Percentiles rank a stretch among this genome's conserved stretches.
These are phyloP conservation scores for Cuniculus paca DNA, from an alignment of 2,797 vertebrate genomes.

Conservation along the genomic window DNA sequence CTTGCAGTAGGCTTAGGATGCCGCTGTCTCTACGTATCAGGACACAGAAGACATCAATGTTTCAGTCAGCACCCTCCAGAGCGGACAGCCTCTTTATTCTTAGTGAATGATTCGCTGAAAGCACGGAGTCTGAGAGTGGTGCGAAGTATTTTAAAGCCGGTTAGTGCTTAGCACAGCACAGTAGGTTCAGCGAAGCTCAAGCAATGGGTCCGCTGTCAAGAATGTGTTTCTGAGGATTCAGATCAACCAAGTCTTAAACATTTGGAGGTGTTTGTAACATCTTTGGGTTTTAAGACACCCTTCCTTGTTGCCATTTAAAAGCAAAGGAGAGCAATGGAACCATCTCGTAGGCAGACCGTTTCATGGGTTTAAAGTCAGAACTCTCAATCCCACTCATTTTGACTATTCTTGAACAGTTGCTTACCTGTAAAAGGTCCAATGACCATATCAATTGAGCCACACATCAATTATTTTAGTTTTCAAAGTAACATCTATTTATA, in stretches of 20 bases:
- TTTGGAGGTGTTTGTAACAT: background rate
- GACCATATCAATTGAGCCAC: background rate
- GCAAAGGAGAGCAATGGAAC: background rate
- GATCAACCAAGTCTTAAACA: slow-evolving; percentile 9
- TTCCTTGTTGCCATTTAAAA: slow-evolving; percentile 19
- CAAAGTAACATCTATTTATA: background rate
- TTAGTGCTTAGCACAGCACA: background rate
- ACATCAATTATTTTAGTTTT: slow-evolving; percentile 22
- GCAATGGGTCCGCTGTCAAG: background rate
- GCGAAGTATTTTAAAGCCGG: background rate
- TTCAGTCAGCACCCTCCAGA: background rate
- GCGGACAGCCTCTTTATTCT: background rate
- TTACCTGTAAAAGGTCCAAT: slow-evolving; percentile 11
- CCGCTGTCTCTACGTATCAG: background rate
- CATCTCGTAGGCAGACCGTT: background rate
- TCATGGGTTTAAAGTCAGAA: background rate
- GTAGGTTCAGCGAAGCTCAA: background rate
- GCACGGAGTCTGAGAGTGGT: background rate
- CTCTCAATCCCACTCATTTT: background rate
- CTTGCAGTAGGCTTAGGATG: background rate
- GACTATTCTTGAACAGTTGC: background rate
- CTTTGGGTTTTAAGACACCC: background rate
- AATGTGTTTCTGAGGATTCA: slow-evolving; percentile 39
- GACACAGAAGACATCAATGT: background rate
- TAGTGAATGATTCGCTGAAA: slow-evolving; percentile 11